Base-by-base conservation (phyloP, 2,888 invertebrate genomes). In the Spisula subtruncata region DNA sequence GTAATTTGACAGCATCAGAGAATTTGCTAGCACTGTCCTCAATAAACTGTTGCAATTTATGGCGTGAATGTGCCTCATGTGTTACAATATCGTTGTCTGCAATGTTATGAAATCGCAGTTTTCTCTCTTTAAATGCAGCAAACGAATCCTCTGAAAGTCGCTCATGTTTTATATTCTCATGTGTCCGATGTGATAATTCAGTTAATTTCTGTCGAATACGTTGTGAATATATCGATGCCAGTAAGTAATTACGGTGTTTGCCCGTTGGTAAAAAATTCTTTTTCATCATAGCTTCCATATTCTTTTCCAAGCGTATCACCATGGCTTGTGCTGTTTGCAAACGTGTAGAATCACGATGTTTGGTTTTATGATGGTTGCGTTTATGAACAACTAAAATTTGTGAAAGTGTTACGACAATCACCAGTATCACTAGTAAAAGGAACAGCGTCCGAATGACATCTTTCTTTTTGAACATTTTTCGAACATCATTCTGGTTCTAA, bases 351-450 rank as follows among this genome's bases (percentile, higher is more conserved):
- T 91, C 91, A n/a, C 81, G 87, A 71, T 85, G 25, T 66, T 87
- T 87, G 5, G 32, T 32, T 18, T 71, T 85, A 18, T 35, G 84
- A 35, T 92, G 92, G 56, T 88, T 89, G 20, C 83, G 86, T 16
- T 89, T 86, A 71, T 92, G 92, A 29, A 92, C 91, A 10, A 92
- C 92, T n/a, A 92, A 85, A 46, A 92, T 92, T 75, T 92, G 92
- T 18, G 92, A 92, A 32, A 92, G 84, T 12, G 92, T 92, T 6
- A 92, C 54, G 85, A 92, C 90, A 41, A 92, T 88, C 1, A 88
- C 86, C 0, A 91, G 20, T 60, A 92, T 92, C 10, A 92, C 66
- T 32, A 90, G 29, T 1, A 91, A 41, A 20, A 92, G 84, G 75
- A 90, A 91, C 54, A 88, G 48, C n/a, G 89, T 71, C 14, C 87